Evolutionary conservation across 2,888 invertebrate genomes (phyloP).

Genomic region (Fragum sueziense): DNA sequence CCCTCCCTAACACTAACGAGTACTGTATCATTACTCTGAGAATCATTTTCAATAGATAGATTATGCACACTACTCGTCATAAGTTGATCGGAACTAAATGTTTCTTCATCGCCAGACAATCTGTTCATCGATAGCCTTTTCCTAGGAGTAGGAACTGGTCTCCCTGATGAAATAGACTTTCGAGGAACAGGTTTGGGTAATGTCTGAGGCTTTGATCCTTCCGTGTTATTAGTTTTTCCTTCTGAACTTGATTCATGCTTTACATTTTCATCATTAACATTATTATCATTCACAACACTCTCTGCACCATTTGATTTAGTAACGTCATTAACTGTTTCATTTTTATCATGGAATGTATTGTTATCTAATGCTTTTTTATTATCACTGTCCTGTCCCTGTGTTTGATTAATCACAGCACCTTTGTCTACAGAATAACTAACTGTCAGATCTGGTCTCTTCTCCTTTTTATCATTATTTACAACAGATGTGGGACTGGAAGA

Average conservation of each 20-base stretch:
- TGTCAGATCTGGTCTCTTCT: background rate
- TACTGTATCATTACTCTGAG: background rate
- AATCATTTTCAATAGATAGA: constrained; percentile 11
- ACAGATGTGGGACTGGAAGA: background rate
- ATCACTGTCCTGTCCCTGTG: constrained; percentile 1
- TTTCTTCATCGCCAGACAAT: constrained; percentile 50
- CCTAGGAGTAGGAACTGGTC: constrained; percentile 58
- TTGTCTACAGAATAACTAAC: background rate
- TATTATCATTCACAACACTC: background rate
- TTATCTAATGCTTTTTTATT: background rate
- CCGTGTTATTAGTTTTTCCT: background rate
- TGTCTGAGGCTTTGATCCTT: background rate
- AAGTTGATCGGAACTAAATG: constrained; percentile 11
- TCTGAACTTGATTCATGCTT: background rate
- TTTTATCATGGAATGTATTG: background rate
- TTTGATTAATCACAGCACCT: constrained; percentile 8
- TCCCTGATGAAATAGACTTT: constrained; percentile 35
- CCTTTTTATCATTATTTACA: background rate
- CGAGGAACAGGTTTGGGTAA: constrained; percentile 47
- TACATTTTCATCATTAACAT: background rate
- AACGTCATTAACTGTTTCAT: background rate
- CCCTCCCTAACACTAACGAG: constrained; percentile 2
- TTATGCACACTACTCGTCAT: constrained; percentile 33
- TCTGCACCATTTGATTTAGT: background rate
- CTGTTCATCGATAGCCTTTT: constrained; percentile 55